phyloP scores from a whole-genome alignment of 2,113 vertebrate species.

The Nannobrachium achirus region DNA sequence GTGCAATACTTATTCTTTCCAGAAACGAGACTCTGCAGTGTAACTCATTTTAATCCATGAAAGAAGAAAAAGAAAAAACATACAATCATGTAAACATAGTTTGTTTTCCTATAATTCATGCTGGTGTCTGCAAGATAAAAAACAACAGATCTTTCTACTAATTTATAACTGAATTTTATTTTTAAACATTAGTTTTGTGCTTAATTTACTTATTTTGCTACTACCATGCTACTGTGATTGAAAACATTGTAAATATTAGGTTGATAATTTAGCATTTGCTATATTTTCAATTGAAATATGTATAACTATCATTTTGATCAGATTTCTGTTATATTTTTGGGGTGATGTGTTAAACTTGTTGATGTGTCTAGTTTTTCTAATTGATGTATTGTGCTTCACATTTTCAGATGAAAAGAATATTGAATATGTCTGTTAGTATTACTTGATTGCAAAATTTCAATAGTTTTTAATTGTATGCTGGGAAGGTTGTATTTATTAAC shows the following conservation, averaged over 20 bases:
- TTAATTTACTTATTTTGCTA: constrained; percentile 99
- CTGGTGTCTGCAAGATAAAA: constrained; percentile 96
- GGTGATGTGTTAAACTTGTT: constrained; percentile 98
- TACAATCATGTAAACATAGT: constrained; percentile 93
- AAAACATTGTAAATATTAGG: constrained; percentile 99
- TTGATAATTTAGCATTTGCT: constrained; percentile 99
- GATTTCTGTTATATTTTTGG: constrained; percentile 98
- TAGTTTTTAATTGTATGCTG: constrained; percentile 99
- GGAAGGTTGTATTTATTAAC: constrained; percentile 99
- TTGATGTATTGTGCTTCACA: constrained; percentile 96
- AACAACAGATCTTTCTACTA: constrained; percentile 93
- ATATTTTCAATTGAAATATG: constrained; percentile 99
- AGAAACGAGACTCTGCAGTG: constrained; percentile 92
- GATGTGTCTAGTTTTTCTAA: constrained; percentile 99
- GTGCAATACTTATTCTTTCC: constrained; percentile 99
- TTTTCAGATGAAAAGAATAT: constrained; percentile 97
- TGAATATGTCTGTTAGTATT: constrained; percentile 97
- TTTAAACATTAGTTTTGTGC: constrained; percentile 98
- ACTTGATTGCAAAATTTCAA: constrained; percentile 97
- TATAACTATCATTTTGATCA: constrained; percentile 99
- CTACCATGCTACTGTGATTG: constrained; percentile 99
- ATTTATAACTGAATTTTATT: constrained; percentile 99
- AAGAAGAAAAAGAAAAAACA: constrained; percentile 79
- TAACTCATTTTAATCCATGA: constrained; percentile 88
- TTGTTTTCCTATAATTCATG: constrained; percentile 92